phyloP scores from a whole-genome alignment of 2,113 vertebrate genomes.

The Ictalurus punctatus region DNA sequence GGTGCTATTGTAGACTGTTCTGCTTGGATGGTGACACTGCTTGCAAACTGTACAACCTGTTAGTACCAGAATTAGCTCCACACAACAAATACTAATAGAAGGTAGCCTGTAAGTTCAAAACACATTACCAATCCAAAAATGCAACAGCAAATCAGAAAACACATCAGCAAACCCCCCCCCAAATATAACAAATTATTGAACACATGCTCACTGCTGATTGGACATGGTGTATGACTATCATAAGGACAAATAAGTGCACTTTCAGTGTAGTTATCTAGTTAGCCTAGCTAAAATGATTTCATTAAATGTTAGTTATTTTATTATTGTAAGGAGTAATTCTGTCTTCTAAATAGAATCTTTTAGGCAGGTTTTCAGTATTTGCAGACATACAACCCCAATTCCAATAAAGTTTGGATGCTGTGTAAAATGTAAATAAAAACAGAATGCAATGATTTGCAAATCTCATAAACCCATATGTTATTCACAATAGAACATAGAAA shows the following conservation, averaged over 20 bases:
- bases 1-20: background rate
- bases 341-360: background rate
- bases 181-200: background rate
- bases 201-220: background rate
- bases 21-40: background rate
- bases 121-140: background rate
- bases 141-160: background rate
- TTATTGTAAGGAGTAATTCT: background rate
- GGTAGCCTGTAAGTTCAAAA: background rate
- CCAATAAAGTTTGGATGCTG: too few species aligned
- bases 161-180: background rate
- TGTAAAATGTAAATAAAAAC: too few species aligned
- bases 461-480: too few species aligned
- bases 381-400: background rate
- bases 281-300: background rate
- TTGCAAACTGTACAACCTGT: background rate
- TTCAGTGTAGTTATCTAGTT: background rate
- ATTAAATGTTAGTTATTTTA: background rate
- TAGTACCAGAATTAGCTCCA: background rate
- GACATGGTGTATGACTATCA: background rate
- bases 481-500: too few species aligned
- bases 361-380: background rate
- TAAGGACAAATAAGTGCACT: background rate
- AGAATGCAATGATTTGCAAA: too few species aligned
- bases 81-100: background rate